Evolutionary conservation across 35 echinoderm and acorn worm genomes (phyloP).

Genomic region (Chiridota heheva): DNA sequence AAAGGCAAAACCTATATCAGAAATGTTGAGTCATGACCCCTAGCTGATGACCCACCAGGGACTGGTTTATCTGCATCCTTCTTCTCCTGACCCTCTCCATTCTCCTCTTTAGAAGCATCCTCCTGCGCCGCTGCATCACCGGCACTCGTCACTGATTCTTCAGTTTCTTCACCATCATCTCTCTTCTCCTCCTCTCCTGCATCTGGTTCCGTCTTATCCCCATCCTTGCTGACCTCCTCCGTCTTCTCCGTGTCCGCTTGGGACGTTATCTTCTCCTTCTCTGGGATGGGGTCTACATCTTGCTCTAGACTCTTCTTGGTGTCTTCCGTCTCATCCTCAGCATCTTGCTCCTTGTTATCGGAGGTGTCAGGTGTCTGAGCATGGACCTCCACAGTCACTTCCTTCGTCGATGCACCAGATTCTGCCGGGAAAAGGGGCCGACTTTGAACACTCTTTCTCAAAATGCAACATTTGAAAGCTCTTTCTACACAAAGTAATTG

Average conservation of each 20-base stretch:
- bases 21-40: too few relatives aligned
- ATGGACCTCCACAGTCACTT: neutral
- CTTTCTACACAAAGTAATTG: too few relatives aligned
- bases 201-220: neutral
- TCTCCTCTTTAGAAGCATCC: conserved; percentile 6
- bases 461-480: too few relatives aligned
- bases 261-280: conserved; percentile 34
- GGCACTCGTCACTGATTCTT: conserved; percentile 17
- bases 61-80: too few relatives aligned
- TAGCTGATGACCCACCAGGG: too few relatives aligned
- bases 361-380: neutral
- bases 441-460: too few relatives aligned
- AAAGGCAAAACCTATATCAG: too few relatives aligned
- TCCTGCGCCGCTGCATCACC: neutral
- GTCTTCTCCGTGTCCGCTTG: conserved; percentile 16
- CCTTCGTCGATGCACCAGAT: neutral
- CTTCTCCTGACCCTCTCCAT: neutral
- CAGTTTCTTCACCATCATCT: conserved; percentile 22
- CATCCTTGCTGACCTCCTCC: neutral
- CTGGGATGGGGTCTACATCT: conserved; percentile 10
- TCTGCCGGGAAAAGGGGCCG: too few relatives aligned
- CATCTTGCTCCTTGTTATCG: conserved; percentile 14
- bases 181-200: conserved; percentile 28
- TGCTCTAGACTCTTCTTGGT: neutral
- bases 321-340: neutral